Base-by-base conservation (phyloP, 1,140 invertebrate species). In the Cydia amplana region DNA sequence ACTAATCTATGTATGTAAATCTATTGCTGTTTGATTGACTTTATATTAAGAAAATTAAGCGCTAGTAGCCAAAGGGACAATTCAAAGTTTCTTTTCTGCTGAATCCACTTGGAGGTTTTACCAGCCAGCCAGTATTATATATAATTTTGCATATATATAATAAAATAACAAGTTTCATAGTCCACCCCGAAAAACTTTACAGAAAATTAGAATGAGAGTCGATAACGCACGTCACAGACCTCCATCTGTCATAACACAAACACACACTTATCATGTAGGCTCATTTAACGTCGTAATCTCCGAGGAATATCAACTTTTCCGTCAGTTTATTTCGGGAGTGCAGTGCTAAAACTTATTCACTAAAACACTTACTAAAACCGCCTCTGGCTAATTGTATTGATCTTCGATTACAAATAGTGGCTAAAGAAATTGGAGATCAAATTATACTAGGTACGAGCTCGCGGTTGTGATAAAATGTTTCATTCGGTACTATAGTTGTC, bases 321-420 rank as follows among this genome's bases (percentile, higher is more conserved):
- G 65, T 40, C 28, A 12, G 32, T 70, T 70, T 70, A 70, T 70
- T 70, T 70, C n/a, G n/a, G 32, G 65, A 70, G 65, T 70, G 65
- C 65, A 70, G 28, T 70, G 65, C 28, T 23, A 18, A 70, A 28
- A 23, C n/a, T 70, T 60, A 23, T 60, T 60, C 55, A 14, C 55
- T n/a, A n/a, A 4, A 23, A 60, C 2, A 60, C 18, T 55, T 60
- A n/a, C 16, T 7, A 9, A 60, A n/a, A 16, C 7, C 55, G 20
- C 20, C 55, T 51, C n/a, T n/a, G 2, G 49, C 16, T 14, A n/a
- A 51, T 51, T 46, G 14, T 14, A 46, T 16, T 51, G 49, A 51
- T n/a, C 49, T 51, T 51, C 4, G n/a, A 51, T 18, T n/a, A 18
- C 16, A n/a, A 18, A 18, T 51, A 51, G n/a, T n/a, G n/a, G 49